Evolutionary conservation across 2,113 vertebrate species (phyloP).

Genomic region (Opisthocomus hoazin): DNA sequence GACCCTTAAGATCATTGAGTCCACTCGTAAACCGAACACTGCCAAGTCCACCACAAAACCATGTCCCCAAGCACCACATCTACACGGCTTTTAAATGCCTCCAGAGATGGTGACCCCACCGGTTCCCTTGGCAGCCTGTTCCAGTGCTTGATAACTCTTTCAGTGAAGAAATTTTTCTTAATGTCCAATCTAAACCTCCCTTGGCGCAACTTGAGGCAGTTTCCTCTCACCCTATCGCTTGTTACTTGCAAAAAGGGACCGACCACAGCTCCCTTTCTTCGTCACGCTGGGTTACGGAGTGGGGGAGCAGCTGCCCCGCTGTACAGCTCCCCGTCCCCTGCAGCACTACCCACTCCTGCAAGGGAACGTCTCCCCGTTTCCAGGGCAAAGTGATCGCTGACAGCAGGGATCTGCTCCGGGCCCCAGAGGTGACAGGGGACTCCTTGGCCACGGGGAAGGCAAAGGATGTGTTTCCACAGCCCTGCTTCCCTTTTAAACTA

Average conservation of each 20-base stretch:
- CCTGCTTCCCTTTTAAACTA: background rate
- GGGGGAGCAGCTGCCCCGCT: background rate
- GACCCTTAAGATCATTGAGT: background rate
- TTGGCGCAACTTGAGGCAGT: background rate
- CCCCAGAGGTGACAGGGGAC: background rate
- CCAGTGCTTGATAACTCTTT: background rate
- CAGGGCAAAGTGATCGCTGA: background rate
- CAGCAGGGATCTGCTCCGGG: background rate
- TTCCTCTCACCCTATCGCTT: accelerated
- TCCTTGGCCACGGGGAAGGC: background rate
- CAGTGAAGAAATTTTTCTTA: background rate
- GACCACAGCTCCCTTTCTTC: background rate
- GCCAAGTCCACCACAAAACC: background rate
- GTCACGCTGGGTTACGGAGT: too few relatives aligned
- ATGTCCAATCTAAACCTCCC: background rate
- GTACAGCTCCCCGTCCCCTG: background rate
- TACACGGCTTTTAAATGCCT: background rate
- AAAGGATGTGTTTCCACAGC: background rate
- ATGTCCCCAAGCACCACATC: background rate
- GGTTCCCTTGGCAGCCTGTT: background rate
- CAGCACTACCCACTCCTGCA: background rate
- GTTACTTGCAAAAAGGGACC: background rate
- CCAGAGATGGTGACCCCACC: too few relatives aligned
- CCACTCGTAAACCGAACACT: background rate
- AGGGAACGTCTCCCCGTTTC: background rate